A percentile compares a stretch with the other conserved stretches of the same genome.
phyloP scores from a whole-genome alignment of 2,113 vertebrate species.

The Nannobrachium achirus region DNA sequence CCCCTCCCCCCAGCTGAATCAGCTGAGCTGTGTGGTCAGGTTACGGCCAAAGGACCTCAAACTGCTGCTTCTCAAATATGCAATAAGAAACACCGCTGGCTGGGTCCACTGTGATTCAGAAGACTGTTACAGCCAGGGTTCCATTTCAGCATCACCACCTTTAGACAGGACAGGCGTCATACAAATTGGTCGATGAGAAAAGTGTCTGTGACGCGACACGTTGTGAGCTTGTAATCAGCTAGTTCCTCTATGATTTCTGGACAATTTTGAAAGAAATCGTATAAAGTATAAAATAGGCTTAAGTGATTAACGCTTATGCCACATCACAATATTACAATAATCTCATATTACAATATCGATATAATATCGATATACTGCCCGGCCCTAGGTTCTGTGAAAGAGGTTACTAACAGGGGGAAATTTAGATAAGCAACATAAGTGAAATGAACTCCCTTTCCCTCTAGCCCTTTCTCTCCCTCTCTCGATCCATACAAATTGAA shows the following conservation, averaged over 20 bases:
- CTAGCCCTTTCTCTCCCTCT: conserved; percentile 14
- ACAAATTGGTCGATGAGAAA: conserved; percentile 56
- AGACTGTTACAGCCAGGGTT: conserved; percentile 60
- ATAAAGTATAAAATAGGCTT: no score
- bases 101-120: conserved; percentile 71
- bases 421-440: conserved; percentile 45
- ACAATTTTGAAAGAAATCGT: no score
- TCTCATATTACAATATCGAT: no score
- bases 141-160: conserved; percentile 49
- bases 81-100: conserved; percentile 68
- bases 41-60: conserved; percentile 73
- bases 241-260: no score
- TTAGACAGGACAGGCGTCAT: conserved; percentile 44
- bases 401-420: conserved; percentile 30
- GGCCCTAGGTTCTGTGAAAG: conserved; percentile 4
- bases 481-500: conserved; percentile 77
- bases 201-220: no score
- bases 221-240: no score
- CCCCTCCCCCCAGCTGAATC: conserved; percentile 76
- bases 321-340: not conserved
- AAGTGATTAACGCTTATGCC: not conserved
- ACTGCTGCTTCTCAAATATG: conserved; percentile 74
- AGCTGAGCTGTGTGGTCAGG: conserved; percentile 75
- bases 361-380: no score
- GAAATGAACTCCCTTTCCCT: conserved; percentile 52